These are phyloP conservation scores for Ashinkailepas kermadecensis DNA, from an alignment of 2,888 invertebrate species.

Conservation along the genomic window DNA sequence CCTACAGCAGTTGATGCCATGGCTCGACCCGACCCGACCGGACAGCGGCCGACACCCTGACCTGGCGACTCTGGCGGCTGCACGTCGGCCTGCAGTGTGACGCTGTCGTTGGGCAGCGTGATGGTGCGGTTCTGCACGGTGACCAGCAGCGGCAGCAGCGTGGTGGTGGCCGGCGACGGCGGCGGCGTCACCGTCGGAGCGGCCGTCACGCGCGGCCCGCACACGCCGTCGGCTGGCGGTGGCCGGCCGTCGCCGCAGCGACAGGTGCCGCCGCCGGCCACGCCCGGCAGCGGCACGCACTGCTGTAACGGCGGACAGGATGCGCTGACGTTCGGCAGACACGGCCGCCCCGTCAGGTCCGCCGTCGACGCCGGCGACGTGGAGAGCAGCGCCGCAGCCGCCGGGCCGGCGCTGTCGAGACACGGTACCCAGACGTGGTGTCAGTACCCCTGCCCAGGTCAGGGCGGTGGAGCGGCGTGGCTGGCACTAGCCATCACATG, in stretches of 20 bases:
- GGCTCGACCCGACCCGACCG: too few relatives aligned
- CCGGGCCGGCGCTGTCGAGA: background rate
- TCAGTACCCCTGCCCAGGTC: too few relatives aligned
- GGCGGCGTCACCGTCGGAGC: background rate
- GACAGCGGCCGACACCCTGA: too few relatives aligned
- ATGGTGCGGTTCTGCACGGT: background rate
- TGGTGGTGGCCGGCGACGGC: background rate
- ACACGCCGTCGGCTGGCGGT: background rate
- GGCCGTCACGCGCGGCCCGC: background rate
- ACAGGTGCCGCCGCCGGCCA: background rate
- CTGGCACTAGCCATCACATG: too few relatives aligned
- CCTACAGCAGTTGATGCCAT: too few relatives aligned
- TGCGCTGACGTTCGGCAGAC: background rate
- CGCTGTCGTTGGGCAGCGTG: background rate
- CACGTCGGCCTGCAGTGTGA: background rate
- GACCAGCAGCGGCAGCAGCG: background rate
- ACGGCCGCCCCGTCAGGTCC: background rate
- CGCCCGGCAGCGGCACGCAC: background rate
- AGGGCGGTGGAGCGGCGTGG: too few relatives aligned
- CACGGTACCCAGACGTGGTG: too few relatives aligned
- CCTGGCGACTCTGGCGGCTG: background rate
- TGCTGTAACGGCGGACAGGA: background rate
- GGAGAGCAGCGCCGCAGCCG: background rate
- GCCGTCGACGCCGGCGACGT: background rate
- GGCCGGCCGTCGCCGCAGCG: background rate